Base-by-base conservation (phyloP, 2,113 vertebrate genomes). In the Lophura nycthemera region DNA sequence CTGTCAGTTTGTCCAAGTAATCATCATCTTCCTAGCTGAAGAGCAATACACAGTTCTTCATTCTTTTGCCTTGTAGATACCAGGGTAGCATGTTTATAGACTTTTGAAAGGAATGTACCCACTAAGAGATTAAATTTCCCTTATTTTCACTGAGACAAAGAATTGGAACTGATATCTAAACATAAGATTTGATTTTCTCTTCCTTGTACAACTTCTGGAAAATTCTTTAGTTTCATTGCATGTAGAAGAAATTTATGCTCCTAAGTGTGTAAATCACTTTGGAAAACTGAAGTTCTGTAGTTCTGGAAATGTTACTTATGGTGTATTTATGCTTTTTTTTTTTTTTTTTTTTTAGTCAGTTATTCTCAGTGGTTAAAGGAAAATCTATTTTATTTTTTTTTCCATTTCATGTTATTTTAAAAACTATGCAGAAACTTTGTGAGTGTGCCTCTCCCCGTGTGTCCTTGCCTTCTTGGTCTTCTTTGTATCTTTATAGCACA, bases 401-500 rank as follows among this genome's bases (percentile, higher is more conserved):
- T 42, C 27, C 77, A 27, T 56, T 86, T 83, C 42, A 32, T 52
- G 22, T 57, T 86, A 42, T 32, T 25, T 75, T 64, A 71, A 92
- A 86, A 90, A 72, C 69, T n/a, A 6, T 11, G 30, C 13, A 92
- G 75, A 70, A 82, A 57, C 32, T 43, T 57, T 40, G 18, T 17
- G 48, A 77, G 14, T 38, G 24, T 69, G 64, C n/a, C 40, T 90
- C 47, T 88, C 76, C 57, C 72, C 36, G 27, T 17, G 61, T 92
- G 90, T 93, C 91, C 90, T 96, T 94, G 81, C 38, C 87, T 95
- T 79, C 72, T 85, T 83, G 27, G 65, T 83, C 73, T 93, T 43
- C 57, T 95, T 88, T 90, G 57, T 92, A 50, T 84, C 91, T 77
- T 70, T 95, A 38, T 52, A 72, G 59, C 66, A 63, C 66, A 61